Conservation (phyloP, 2,888 invertebrate species). For the Andrena minutula region DNA sequence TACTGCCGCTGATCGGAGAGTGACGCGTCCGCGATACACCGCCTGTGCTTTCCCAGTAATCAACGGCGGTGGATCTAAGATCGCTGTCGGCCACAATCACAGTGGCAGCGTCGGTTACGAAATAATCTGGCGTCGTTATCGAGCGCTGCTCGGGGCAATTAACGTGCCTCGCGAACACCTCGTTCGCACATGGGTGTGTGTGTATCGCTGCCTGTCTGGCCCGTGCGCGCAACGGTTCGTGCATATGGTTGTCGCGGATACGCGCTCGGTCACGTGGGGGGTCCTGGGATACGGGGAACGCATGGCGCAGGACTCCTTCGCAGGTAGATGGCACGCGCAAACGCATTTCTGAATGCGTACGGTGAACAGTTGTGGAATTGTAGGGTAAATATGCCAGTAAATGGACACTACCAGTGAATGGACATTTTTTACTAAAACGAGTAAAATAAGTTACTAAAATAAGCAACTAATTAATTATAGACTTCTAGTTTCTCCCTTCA, state of each 20-base stretch:
- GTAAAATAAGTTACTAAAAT: too few relatives aligned
- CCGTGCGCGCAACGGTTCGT: conserved; percentile 10
- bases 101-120: conserved; percentile 21
- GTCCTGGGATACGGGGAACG: background rate
- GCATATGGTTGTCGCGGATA: conserved; percentile 31
- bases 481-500: too few relatives aligned
- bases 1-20: too few relatives aligned
- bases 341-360: background rate
- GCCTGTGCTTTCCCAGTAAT: conserved; percentile 12
- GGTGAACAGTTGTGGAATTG: too few relatives aligned
- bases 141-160: conserved; percentile 10
- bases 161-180: conserved; percentile 9
- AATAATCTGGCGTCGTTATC: conserved; percentile 31
- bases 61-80: conserved; percentile 20
- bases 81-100: conserved; percentile 20
- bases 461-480: too few relatives aligned
- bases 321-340: background rate
- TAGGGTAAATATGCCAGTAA: too few relatives aligned
- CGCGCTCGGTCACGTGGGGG: conserved; percentile 12
- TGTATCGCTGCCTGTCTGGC: background rate
- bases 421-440: too few relatives aligned
- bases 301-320: background rate
- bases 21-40: background rate
- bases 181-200: background rate
- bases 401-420: too few relatives aligned